These are phyloP conservation scores for Corythucha ciliata DNA, from an alignment of 2,888 invertebrate genomes.

Conservation along the genomic window DNA sequence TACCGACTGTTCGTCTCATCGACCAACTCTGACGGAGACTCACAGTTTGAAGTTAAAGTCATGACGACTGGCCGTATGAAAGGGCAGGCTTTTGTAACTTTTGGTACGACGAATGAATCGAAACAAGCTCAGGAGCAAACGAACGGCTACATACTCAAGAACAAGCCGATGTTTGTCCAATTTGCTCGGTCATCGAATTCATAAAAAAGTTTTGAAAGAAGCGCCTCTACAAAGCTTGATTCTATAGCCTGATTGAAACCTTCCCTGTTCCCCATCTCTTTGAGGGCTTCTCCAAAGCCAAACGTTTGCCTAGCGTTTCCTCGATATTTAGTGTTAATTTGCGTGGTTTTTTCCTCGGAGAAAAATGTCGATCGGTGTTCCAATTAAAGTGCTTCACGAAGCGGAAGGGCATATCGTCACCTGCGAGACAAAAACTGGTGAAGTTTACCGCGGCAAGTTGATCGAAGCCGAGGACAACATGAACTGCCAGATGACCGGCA, in stretches of 20 bases:
- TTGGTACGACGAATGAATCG: constrained; percentile 60
- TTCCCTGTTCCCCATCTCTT: no score
- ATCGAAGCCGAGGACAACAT: constrained; percentile 99
- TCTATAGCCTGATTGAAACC: no score
- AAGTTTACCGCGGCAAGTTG: constrained; percentile 93
- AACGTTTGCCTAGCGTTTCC: no score
- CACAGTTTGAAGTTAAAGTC: constrained; percentile 61
- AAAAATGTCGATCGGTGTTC: constrained; percentile 98
- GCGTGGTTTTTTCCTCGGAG: no score
- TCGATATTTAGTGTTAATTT: no score
- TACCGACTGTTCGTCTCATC: no score
- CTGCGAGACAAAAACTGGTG: constrained; percentile 96
- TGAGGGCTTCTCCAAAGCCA: no score
- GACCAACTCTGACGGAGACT: no score
- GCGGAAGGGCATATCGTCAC: constrained; percentile 99
- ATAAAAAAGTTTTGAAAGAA: constrained; percentile 24
- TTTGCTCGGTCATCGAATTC: constrained; percentile 54
- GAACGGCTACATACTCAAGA: constrained; percentile 76
- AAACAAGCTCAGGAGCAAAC: constrained; percentile 70
- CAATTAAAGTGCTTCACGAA: constrained; percentile 98
- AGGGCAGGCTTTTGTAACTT: constrained; percentile 86
- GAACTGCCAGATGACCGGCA: constrained; percentile 97
- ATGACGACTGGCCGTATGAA: constrained; percentile 96
- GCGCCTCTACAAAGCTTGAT: no score
- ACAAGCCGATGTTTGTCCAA: constrained; percentile 84